A percentile compares a stretch with the other conserved stretches of the same genome.
These are phyloP conservation scores for Acrobasis suavella DNA, from an alignment of 2,888 invertebrate species.

Conservation along the genomic window DNA sequence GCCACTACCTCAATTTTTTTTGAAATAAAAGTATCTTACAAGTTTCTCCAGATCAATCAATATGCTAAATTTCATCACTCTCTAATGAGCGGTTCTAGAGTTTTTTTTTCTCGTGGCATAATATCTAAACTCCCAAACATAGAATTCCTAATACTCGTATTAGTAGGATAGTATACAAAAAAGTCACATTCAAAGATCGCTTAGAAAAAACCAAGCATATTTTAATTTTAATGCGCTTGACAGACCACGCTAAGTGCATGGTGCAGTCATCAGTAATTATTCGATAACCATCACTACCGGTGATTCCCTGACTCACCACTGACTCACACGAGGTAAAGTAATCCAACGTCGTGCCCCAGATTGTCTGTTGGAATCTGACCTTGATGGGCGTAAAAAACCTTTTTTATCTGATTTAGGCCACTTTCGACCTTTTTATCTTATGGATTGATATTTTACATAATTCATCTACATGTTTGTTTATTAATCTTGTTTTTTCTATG, in stretches of 20 bases:
- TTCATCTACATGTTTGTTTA: no score
- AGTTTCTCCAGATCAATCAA: no score
- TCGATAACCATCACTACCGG: constrained; percentile 27
- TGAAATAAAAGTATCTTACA: no score
- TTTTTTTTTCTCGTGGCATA: no score
- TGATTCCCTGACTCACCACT: constrained; percentile 48
- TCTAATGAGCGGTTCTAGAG: no score
- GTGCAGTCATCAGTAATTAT: constrained; percentile 11
- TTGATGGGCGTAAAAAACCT: neutral
- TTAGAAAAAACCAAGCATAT: neutral
- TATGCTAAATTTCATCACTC: no score
- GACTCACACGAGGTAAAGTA: constrained; percentile 50
- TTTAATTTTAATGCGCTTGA: constrained; percentile 4
- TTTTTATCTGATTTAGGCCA: constrained; percentile 6
- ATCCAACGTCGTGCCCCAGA: constrained; percentile 4
- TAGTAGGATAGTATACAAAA: no score
- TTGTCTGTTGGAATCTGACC: constrained; percentile 9
- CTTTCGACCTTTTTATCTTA: constrained; percentile 4
- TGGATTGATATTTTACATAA: no score
- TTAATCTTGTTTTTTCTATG: no score
- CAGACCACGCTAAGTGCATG: constrained; percentile 2
- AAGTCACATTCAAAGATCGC: neutral
- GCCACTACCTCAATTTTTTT: no score
- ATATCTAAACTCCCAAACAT: no score
- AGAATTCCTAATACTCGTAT: no score